Conservation (phyloP, 2,888 invertebrate species). For the Napeogenes sylphis region DNA sequence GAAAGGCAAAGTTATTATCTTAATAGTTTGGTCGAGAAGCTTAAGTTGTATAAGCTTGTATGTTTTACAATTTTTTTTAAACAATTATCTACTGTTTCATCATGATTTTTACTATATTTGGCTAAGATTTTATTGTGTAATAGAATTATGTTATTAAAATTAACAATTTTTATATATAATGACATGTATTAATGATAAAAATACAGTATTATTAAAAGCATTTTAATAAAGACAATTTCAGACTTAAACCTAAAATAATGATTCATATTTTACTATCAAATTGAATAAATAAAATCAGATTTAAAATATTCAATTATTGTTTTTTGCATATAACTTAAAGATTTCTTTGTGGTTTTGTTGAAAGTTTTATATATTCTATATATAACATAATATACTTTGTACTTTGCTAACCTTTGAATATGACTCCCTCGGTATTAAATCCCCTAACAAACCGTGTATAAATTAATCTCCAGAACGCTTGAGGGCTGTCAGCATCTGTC, state of each 20-base stretch:
- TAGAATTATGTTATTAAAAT: too few relatives aligned
- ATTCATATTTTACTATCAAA: too few relatives aligned
- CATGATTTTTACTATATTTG: too few relatives aligned
- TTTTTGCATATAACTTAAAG: too few relatives aligned
- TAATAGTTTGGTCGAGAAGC: neutral
- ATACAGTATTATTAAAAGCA: too few relatives aligned
- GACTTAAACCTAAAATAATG: too few relatives aligned
- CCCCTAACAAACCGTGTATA: conserved; percentile 35
- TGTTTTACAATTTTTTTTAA: conserved; percentile 8
- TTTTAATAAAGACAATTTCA: too few relatives aligned
- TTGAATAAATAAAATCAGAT: too few relatives aligned
- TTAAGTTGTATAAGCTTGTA: conserved; percentile 1
- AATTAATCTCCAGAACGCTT: conserved; percentile 38
- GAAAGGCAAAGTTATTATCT: conserved; percentile 25
- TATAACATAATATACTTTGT: conserved; percentile 5
- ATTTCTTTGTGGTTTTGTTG: neutral
- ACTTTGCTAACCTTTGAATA: conserved; percentile 20
- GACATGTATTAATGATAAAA: too few relatives aligned
- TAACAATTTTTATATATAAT: too few relatives aligned
- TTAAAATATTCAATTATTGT: too few relatives aligned
- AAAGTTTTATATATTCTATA: neutral
- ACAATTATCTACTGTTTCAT: conserved; percentile 2
- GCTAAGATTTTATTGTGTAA: too few relatives aligned
- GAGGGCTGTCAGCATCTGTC: conserved; percentile 37
- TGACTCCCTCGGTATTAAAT: conserved; percentile 13